Base-by-base conservation (phyloP, 30 jellyfish, hydroid and myxozoan genomes). In the Pelagia noctiluca region DNA sequence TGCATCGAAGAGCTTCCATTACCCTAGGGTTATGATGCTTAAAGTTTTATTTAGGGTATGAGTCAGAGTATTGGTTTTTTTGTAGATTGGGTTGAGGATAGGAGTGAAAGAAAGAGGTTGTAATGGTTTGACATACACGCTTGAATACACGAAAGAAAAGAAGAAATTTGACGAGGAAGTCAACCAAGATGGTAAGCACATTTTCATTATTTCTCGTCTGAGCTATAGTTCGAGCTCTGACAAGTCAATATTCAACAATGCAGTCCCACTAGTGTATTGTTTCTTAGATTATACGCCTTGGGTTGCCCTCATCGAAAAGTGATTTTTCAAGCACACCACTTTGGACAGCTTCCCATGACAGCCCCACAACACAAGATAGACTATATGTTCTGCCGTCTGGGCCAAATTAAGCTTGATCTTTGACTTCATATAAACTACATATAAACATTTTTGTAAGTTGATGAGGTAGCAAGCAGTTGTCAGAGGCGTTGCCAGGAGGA, bases 21-120 rank as follows among this genome's bases (percentile, higher is more conserved):
- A 8, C 16, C 57, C 57, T 5, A 42, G 16, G 12, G 8, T 16
- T 42, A 16, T 42, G 8, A 8, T 5, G 8, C 57, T 64, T 10
- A 22, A 10, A 5, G 7, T 11, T 10, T 64, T 24, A 18, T 64
- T 31, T 52, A 64, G 3, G 24, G 5, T 18, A 18, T 25, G 32
- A 64, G 7, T 13, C 81, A 46, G 4, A 5, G 11, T 11, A 57
- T 57, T 57, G 32, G 21, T 4, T 5, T 4, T 63, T 3, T 69
- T 89, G 52, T 29, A 95, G 99, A 46, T 71, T 60, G 97, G 95
- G 8, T 48, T 95, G 82, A 86, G 96, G 38, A 86, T 95, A 7
- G 96, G 96, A 61, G 97, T 90, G 19, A 70, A 78, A 18, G 97
- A 95, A 74, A 65, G 99, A 90, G 99, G 99, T 23, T 95, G 99